phyloP scores from a whole-genome alignment of 2,113 vertebrate genomes.

The Cololabis saira region DNA sequence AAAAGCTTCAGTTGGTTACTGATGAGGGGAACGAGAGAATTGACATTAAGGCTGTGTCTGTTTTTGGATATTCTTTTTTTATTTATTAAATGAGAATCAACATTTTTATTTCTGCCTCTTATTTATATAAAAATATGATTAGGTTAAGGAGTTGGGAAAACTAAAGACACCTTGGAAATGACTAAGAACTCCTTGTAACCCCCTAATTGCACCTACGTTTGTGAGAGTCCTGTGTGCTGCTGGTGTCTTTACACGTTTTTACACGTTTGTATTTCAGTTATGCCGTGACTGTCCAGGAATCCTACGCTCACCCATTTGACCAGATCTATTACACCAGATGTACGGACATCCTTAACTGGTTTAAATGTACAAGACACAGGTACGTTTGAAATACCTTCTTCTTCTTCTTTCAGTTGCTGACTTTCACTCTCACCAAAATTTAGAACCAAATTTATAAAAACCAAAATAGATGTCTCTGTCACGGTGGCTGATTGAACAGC shows the following conservation, averaged over 20 bases:
- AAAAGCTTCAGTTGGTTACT: too few species aligned
- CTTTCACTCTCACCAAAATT: constrained; percentile 16
- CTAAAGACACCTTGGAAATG: too few species aligned
- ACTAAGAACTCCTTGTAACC: too few species aligned
- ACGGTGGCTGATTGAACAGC: constrained; percentile 31
- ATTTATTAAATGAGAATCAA: too few species aligned
- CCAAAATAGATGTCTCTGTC: constrained; percentile 28
- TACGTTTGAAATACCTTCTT: constrained; percentile 55
- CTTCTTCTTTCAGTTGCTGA: background rate
- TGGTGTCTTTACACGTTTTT: constrained; percentile 10
- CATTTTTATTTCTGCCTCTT: too few species aligned
- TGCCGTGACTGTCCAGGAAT: constrained; percentile 97
- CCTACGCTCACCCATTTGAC: constrained; percentile 96
- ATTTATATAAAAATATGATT: too few species aligned
- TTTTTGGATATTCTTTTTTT: too few species aligned
- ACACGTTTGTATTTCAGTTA: constrained; percentile 83
- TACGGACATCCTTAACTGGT: constrained; percentile 99
- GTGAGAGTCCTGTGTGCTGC: background rate
- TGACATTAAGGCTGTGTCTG: too few species aligned
- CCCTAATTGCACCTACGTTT: too few species aligned
- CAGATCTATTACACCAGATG: constrained; percentile 99
- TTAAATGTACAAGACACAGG: constrained; percentile 98
- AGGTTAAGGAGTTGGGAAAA: too few species aligned
- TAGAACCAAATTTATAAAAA: constrained; percentile 16
- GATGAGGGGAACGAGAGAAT: too few species aligned